These are phyloP conservation scores for Unio delphinus DNA, from an alignment of 2,888 invertebrate genomes.

Conservation along the genomic window DNA sequence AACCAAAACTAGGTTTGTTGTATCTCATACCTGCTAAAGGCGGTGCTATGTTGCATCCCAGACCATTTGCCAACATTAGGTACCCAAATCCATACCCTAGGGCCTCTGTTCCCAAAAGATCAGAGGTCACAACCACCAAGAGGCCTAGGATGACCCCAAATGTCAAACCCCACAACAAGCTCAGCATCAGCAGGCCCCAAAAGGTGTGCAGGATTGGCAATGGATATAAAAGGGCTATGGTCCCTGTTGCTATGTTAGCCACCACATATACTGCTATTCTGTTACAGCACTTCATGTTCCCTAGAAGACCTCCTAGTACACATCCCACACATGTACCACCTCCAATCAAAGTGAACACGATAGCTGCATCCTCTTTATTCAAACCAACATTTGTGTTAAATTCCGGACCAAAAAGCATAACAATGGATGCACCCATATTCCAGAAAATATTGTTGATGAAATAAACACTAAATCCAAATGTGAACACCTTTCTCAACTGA, in stretches of 20 bases:
- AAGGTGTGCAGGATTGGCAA: conserved; percentile 27
- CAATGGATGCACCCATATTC: conserved; percentile 52
- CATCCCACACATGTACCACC: conserved; percentile 54
- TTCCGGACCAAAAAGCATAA: conserved; percentile 52
- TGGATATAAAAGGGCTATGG: conserved; percentile 31
- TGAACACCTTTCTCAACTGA: conserved; percentile 24
- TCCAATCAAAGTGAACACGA: conserved; percentile 39
- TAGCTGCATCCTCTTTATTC: conserved; percentile 40
- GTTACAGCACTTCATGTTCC: conserved; percentile 46
- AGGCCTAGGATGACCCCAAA: conserved; percentile 60
- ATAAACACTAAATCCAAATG: conserved; percentile 51
- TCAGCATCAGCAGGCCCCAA: conserved; percentile 14
- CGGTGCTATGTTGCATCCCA: conserved; percentile 55
- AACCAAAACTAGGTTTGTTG: too few relatives aligned
- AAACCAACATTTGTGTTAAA: conserved; percentile 43
- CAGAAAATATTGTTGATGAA: conserved; percentile 60
- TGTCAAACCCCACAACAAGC: conserved; percentile 40
- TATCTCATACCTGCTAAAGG: conserved; percentile 47
- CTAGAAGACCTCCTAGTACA: conserved; percentile 51
- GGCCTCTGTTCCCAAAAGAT: conserved; percentile 51
- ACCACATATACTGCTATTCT: conserved; percentile 43
- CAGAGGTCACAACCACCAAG: conserved; percentile 55
- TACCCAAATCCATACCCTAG: conserved; percentile 59
- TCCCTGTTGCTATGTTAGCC: conserved; percentile 45
- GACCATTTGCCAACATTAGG: conserved; percentile 60